Evolutionary conservation across 2,888 invertebrate species (phyloP).

Genomic region (Ormyrus thymus): DNA sequence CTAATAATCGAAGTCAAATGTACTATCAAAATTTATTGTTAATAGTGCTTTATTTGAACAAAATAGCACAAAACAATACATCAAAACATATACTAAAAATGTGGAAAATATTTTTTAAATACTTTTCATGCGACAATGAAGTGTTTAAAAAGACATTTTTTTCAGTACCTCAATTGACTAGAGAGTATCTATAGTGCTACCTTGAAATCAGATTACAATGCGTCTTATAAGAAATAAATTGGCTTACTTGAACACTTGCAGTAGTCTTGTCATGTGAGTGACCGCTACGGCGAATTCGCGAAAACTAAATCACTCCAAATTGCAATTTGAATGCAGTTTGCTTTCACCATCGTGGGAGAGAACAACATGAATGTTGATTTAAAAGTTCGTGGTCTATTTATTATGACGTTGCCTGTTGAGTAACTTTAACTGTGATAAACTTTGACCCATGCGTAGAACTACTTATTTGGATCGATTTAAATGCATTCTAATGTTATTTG

Average conservation of each 20-base stretch:
- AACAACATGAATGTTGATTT: neutral
- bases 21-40: no score
- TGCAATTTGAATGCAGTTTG: conserved; percentile 15
- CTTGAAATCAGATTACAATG: no score
- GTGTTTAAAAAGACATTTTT: no score
- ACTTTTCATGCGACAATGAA: no score
- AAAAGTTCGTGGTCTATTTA: conserved; percentile 29
- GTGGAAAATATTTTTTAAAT: no score
- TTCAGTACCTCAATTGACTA: no score
- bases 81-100: no score
- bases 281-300: conserved; percentile 43
- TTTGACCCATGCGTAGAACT: conserved; percentile 20
- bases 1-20: no score
- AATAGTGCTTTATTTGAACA: no score
- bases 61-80: no score
- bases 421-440: conserved; percentile 48
- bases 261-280: conserved; percentile 61
- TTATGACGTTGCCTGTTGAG: neutral
- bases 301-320: conserved; percentile 54
- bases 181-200: no score
- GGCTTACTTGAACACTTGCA: conserved; percentile 62
- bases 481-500: neutral
- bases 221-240: neutral
- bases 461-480: neutral
- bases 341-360: conserved; percentile 12